A percentile compares a stretch with the other conserved stretches of the same genome.
Evolutionary conservation across 2,797 vertebrate species (phyloP).

Genomic region (Denticeps clupeoides): DNA sequence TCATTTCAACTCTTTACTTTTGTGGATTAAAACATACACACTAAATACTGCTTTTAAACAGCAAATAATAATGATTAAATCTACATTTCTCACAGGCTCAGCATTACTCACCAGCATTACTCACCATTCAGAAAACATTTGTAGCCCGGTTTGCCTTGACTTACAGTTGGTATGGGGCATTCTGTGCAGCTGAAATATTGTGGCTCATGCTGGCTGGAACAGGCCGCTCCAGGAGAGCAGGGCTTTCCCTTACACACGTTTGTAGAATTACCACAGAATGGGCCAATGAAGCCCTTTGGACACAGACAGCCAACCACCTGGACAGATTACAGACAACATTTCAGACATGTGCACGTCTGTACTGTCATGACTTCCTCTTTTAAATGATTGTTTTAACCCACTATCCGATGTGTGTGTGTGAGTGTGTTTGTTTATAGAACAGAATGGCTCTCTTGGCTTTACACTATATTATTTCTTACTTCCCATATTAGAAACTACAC

Average conservation of each 20-base stretch:
- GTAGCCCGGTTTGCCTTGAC: constrained; percentile 50
- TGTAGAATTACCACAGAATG: constrained; percentile 48
- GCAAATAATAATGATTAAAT: no score
- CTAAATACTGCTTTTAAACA: not conserved
- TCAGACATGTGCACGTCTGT: no score
- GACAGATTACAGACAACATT: not conserved
- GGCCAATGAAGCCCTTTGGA: constrained; percentile 53
- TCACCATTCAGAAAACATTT: constrained; percentile 69
- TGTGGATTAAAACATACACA: not conserved
- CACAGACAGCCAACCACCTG: constrained; percentile 67
- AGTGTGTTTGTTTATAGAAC: not conserved
- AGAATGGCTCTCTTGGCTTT: no score
- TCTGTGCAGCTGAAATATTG: constrained; percentile 51
- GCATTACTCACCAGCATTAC: constrained; percentile 18
- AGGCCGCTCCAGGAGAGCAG: constrained; percentile 59
- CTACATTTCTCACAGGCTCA: not conserved
- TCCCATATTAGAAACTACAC: no score
- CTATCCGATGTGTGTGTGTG: not conserved
- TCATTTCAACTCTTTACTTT: not conserved
- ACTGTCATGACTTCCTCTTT: no score
- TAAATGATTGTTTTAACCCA: no score
- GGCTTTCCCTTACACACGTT: constrained; percentile 56
- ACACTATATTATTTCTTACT: no score
- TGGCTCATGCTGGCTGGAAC: constrained; percentile 28
- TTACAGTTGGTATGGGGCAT: constrained; percentile 53